Percentiles rank a stretch among this genome's conserved stretches.
These are phyloP conservation scores for Bryconaethiops microstoma DNA, from an alignment of 2,797 vertebrate species.

Conservation along the genomic window DNA sequence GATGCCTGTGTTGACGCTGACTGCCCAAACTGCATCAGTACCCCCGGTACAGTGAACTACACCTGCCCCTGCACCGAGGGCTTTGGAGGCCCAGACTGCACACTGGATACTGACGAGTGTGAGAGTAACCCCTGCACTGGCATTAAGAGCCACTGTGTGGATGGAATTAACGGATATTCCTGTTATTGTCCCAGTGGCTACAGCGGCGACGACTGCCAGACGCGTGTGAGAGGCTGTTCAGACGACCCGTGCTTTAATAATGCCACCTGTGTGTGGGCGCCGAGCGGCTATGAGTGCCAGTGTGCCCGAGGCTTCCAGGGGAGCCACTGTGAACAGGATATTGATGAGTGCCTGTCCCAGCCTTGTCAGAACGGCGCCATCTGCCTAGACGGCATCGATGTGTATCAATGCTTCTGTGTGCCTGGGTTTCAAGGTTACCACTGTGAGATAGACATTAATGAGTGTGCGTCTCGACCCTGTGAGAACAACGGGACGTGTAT, in stretches of 20 bases:
- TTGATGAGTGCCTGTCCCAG: slow-evolving; percentile 80
- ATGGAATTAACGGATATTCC: slow-evolving; percentile 65
- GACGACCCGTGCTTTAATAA: slow-evolving; percentile 80
- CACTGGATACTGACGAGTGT: slow-evolving; percentile 68
- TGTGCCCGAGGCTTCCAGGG: slow-evolving; percentile 81
- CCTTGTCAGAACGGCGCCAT: slow-evolving; percentile 94
- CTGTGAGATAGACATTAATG: slow-evolving; percentile 96
- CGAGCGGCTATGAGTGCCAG: slow-evolving; percentile 71
- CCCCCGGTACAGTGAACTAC: slow-evolving; percentile 68
- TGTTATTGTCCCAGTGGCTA: slow-evolving; percentile 79
- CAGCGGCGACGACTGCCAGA: slow-evolving; percentile 71
- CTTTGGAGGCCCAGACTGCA: slow-evolving; percentile 71
- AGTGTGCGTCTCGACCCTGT: slow-evolving; percentile 93
- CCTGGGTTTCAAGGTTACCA: slow-evolving; percentile 93
- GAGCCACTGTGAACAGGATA: slow-evolving; percentile 74
- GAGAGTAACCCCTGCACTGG: slow-evolving; percentile 77
- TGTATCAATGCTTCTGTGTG: slow-evolving; percentile 91
- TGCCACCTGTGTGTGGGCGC: slow-evolving; percentile 73
- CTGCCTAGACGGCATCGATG: slow-evolving; percentile 78
- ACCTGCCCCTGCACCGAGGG: slow-evolving; percentile 77
- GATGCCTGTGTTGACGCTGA: slow-evolving; percentile 71
- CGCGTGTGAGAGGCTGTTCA: slow-evolving; percentile 68
- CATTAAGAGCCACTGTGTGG: slow-evolving; percentile 69
- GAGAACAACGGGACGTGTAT: slow-evolving; percentile 86
- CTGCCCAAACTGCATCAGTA: slow-evolving; percentile 74